These are phyloP conservation scores for Elephantulus edwardii DNA, from an alignment of 2,113 vertebrate species.

Conservation along the genomic window DNA sequence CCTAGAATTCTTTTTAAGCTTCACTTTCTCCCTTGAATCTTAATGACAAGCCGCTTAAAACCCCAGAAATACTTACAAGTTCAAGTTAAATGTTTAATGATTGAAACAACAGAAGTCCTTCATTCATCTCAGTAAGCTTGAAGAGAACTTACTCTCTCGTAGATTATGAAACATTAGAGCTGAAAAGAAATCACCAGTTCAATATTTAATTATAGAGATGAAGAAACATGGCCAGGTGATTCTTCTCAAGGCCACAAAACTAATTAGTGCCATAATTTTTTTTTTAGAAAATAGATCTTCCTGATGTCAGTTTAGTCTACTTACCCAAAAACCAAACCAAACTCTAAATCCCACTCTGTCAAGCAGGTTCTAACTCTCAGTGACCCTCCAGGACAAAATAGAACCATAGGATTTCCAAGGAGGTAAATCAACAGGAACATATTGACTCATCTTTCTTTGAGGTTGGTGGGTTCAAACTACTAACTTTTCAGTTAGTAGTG, in stretches of 20 bases:
- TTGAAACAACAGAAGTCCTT: neutral
- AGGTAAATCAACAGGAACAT: too few relatives aligned
- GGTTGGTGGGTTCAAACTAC: too few relatives aligned
- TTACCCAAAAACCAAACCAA: too few relatives aligned
- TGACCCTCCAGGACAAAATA: too few relatives aligned
- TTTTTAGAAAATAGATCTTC: neutral
- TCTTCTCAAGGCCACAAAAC: neutral
- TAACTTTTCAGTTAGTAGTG: too few relatives aligned
- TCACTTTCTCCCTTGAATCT: neutral
- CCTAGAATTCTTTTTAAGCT: neutral
- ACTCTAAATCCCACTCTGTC: too few relatives aligned
- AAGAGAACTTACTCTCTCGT: neutral
- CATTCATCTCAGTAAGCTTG: neutral
- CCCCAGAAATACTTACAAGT: neutral
- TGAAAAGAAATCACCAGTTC: neutral
- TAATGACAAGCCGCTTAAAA: slow-evolving; percentile 33
- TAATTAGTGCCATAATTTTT: slow-evolving; percentile 12
- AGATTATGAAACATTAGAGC: neutral
- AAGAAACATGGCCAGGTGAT: neutral
- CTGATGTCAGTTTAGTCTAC: neutral
- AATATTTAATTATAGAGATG: neutral
- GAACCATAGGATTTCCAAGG: too few relatives aligned
- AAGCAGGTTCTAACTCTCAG: too few relatives aligned
- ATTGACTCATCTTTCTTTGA: too few relatives aligned
- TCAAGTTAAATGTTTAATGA: neutral